Base-by-base conservation (phyloP, 2,888 invertebrate species). In the Temnothorax unifasciatus region DNA sequence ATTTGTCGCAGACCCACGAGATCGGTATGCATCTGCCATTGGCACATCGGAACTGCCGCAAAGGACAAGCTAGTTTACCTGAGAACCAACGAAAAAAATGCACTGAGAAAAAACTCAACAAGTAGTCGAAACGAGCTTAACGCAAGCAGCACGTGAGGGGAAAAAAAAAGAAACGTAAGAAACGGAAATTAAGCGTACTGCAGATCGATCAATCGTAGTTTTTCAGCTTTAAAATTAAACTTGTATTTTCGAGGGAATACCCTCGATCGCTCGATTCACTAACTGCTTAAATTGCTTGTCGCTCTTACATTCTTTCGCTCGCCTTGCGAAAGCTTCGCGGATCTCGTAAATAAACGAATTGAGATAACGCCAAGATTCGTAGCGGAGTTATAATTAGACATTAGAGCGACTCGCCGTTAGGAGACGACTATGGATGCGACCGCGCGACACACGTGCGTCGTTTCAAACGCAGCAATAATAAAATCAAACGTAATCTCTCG, bases 1-100 rank as follows among this genome's bases (percentile, higher is more conserved):
- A 96, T 82, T 97, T 96, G 94, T 98, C 98, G 94, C 98, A 98
- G 88, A 97, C 96, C 96, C 97, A 98, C 85, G 97, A 96, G 86
- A 97, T 95, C 29, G 97, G 97, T 95, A 98, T 97, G 95, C 98
- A 98, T 91, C 96, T 96, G 90, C 97, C 97, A 94, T 97, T 97
- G 90, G 95, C 96, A 94, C 98, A 98, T 92, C 96, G 96, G 94
- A 97, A 98, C 95, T 98, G 97, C 95, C 97, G 97, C 92, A 96
- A 93, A 47, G 96, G 96, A 94, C 97, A 97, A 86, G 95, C 96
- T 84, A 92, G 90, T 82, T 90, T 89, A 88, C 92, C 95, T 95
- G 95, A 82, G 93, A 93, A 86, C 69, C 34, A 69, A 61, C 69
- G 52, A 18, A 59, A 84, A 83, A 79, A 82, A 34, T 50, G 6